Base-by-base conservation (phyloP, 2,888 invertebrate genomes). In the Taphrorychus bicolor region DNA sequence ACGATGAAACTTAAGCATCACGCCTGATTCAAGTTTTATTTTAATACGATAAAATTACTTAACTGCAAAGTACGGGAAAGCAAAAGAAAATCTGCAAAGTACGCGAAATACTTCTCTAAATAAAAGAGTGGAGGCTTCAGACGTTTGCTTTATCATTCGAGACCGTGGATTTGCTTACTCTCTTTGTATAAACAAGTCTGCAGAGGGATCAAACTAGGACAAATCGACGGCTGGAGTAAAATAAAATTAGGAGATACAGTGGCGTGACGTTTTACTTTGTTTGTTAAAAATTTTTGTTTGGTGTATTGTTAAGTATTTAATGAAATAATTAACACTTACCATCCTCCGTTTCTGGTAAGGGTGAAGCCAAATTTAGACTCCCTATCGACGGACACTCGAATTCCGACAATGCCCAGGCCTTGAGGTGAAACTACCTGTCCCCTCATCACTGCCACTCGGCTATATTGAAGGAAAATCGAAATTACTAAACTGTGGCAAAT, bases 361-460 rank as follows among this genome's bases (percentile, higher is more conserved):
- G 98, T 98, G 85, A 97, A 97, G 75, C 98, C 98, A 84, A 97
- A 95, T 75, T 94, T 88, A 53, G 96, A 92, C 83, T 97, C 95
- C 72, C 91, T 88, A 84, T 95, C 95, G 77, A 98, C 96, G 71
- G 95, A 95, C 66, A 99, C 97, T 75, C 98, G 89, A 81, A 99
- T 97, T 80, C 98, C 98, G 81, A 96, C 92, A 84, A 99, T 92
- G 74, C 98, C 97, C 75, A 96, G 90, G 72, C 97, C 96, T 85
- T 97, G 96, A 69, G 93, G 91, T 70, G 95, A 93, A 75, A 97
- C 90, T 80, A 99, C 97, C 85, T 95, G 94, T 75, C 99, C 99
- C 80, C 98, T 90, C 89, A 99, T 96, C 82, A 99, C 98, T 79
- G 98, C 96, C 79, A 97, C 98, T 82, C 98, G 95, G 87, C 98